phyloP scores from a whole-genome alignment of 2,888 invertebrate species.

The Pyralis farinalis region DNA sequence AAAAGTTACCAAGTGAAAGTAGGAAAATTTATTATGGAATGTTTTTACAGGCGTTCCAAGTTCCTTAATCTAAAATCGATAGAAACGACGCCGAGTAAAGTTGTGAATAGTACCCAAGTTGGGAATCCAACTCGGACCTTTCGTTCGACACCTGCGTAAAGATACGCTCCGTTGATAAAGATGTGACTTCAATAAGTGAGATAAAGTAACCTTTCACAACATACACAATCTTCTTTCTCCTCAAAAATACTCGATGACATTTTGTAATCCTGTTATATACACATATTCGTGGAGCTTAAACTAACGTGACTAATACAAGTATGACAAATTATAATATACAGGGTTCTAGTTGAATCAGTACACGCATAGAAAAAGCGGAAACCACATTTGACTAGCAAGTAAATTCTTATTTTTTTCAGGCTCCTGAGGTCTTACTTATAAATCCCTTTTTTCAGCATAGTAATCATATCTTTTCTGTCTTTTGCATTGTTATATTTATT shows the following conservation, averaged over 20 bases:
- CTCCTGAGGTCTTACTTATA: too few relatives aligned
- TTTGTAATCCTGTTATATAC: too few relatives aligned
- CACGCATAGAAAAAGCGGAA: too few relatives aligned
- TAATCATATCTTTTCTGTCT: too few relatives aligned
- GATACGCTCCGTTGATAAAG: slow-evolving; percentile 64
- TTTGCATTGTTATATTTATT: too few relatives aligned
- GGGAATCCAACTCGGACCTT: slow-evolving; percentile 64
- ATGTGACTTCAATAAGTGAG: slow-evolving; percentile 39
- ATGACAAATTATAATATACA: too few relatives aligned
- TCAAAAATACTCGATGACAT: slow-evolving; percentile 21
- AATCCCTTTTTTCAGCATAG: too few relatives aligned
- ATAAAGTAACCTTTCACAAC: slow-evolving; percentile 47
- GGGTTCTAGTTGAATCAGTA: too few relatives aligned
- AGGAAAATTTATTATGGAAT: slow-evolving; percentile 68
- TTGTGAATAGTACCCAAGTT: slow-evolving; percentile 74
- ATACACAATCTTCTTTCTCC: slow-evolving; percentile 25
- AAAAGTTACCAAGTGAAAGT: slow-evolving; percentile 48
- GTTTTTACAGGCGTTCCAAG: slow-evolving; percentile 72
- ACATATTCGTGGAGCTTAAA: too few relatives aligned
- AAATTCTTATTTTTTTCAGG: too few relatives aligned
- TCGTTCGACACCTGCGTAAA: slow-evolving; percentile 68
- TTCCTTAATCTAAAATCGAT: slow-evolving; percentile 80
- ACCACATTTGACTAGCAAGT: too few relatives aligned
- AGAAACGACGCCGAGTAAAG: slow-evolving; percentile 67
- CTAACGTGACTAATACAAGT: too few relatives aligned